Percentiles rank a stretch among this genome's conserved stretches.
Evolutionary conservation across 2,113 vertebrate genomes (phyloP).

Genomic region (Solea solea): DNA sequence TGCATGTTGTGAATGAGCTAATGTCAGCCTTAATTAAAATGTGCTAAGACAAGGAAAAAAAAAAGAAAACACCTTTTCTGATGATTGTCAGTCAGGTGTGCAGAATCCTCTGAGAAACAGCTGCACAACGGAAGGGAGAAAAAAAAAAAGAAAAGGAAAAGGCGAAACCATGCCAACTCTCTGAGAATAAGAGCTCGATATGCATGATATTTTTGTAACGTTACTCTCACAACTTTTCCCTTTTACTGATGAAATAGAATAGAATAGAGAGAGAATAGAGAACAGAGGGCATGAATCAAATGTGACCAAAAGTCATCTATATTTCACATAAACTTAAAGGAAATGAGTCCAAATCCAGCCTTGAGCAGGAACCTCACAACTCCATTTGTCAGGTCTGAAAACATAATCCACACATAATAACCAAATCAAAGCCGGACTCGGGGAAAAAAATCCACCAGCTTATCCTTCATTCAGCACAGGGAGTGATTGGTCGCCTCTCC

Average conservation of each 20-base stretch:
- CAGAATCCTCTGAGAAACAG: conserved; percentile 10
- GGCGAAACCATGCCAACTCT: background rate
- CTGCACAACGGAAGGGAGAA: background rate
- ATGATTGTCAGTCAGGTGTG: conserved; percentile 29
- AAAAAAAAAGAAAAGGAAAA: conserved; percentile 8
- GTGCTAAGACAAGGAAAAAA: conserved; percentile 38
- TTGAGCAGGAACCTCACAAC: conserved; percentile 41
- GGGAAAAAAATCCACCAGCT: conserved; percentile 29
- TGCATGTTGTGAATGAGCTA: conserved; percentile 66
- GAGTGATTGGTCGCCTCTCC: conserved; percentile 28
- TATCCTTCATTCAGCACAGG: conserved; percentile 36
- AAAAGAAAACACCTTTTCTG: conserved; percentile 33
- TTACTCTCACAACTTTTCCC: background rate
- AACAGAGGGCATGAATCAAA: conserved; percentile 47
- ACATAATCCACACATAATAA: conserved; percentile 60
- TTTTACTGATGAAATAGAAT: conserved; percentile 40
- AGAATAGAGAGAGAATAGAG: background rate
- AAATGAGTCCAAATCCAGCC: conserved; percentile 51
- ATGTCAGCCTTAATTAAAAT: conserved; percentile 72
- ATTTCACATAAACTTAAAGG: conserved; percentile 49
- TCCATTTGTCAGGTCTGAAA: conserved; percentile 66
- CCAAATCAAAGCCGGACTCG: conserved; percentile 57
- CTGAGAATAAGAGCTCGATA: conserved; percentile 10
- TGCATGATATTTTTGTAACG: conserved; percentile 1
- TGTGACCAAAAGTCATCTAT: conserved; percentile 33